Base-by-base conservation (phyloP, 2,888 invertebrate genomes). In the Troglohyphantes excavatus region DNA sequence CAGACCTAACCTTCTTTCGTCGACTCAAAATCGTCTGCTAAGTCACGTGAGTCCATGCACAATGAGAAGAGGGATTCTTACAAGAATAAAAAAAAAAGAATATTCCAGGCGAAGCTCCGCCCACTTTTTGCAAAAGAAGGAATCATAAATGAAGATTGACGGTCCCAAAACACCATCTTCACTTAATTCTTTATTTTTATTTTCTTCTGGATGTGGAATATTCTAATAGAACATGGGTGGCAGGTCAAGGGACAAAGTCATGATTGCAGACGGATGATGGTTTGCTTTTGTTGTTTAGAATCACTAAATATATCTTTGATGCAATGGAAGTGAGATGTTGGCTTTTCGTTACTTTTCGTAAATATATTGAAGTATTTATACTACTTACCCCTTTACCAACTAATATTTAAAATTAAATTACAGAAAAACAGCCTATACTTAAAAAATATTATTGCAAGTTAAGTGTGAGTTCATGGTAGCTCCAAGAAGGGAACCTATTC, bases 71-170 rank as follows among this genome's bases (percentile, higher is more conserved):
- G 59, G 61, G 76, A 53, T 33, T 76, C 61, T 59, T 72, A 11
- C 26, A 23, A 72, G 46, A 46, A 46, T 19, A 43, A 59, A 29
- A 75, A 1, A 59, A 75, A 39, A 76, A 78, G 33, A 63, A 46
- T 33, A 11, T 29, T 27, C 39, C 23, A 39, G 59, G 1, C 27
- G 3, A 43, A 59, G 27, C 83, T 63, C 83, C 83, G 72, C 83
- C 83, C 46, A 13, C 53, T 53, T 53, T 39, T 53, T 53, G 53
- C 59, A 17, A 11, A 29, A 11, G 13, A 26, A 59, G 27, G 53
- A 53, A 61, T 84, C 46, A 26, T 63, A 84, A 75, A 84, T 84
- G 73, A 84, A 73, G 83, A 84, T 84, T 39, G 83, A 84, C 83
- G 83, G 39, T 11, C 82, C 72, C 53, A 53, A 53, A 53, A 82